Conservation (phyloP, 2,113 vertebrate genomes). For the Phasianus colchicus region DNA sequence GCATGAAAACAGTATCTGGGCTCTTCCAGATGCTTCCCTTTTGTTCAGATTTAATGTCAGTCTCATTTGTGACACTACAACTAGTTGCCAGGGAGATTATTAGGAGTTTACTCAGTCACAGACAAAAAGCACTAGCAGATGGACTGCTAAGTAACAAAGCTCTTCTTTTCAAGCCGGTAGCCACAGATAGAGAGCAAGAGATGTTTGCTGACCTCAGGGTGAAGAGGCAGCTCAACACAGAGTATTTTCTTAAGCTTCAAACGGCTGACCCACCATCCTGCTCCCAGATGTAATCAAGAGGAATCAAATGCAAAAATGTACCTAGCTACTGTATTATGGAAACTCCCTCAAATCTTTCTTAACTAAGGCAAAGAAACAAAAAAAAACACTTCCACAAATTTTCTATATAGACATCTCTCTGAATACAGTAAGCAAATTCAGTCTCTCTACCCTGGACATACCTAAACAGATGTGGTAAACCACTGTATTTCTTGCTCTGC, state of each 20-base stretch:
- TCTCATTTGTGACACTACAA: background rate
- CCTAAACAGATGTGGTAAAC: background rate
- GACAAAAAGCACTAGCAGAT: constrained; percentile 46
- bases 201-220: background rate
- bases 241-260: background rate
- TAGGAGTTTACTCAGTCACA: background rate
- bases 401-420: background rate
- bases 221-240: constrained; percentile 5
- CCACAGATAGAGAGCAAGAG: background rate
- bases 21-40: background rate
- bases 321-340: background rate
- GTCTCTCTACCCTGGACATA: background rate
- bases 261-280: background rate
- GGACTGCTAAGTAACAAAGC: constrained; percentile 50
- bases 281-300: background rate
- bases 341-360: background rate
- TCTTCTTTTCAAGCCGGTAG: constrained; percentile 1
- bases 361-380: background rate
- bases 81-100: background rate
- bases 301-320: background rate
- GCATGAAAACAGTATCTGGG: background rate
- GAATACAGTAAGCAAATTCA: background rate
- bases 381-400: background rate
- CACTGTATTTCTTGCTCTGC: background rate
- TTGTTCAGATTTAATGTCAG: background rate